Conservation (phyloP, 23 tunicate species). For the Styela clava region DNA sequence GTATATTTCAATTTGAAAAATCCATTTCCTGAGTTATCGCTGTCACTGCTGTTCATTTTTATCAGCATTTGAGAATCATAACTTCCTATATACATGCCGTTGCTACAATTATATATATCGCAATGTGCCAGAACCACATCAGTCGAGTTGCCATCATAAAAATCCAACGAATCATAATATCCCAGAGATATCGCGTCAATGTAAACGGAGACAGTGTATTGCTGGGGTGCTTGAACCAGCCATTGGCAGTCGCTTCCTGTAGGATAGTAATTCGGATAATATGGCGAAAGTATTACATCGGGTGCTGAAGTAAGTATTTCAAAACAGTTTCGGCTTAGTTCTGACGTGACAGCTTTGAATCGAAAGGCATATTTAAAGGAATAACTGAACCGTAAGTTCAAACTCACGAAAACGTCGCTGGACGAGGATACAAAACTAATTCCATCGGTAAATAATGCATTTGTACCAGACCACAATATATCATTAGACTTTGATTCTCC, state of each 20-base stretch:
- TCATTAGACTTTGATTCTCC: background rate
- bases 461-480: background rate
- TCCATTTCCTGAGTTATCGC: background rate
- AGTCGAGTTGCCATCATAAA: constrained; percentile 4
- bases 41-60: background rate
- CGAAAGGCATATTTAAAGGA: background rate
- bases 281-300: background rate
- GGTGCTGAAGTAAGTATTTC: background rate
- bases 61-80: background rate
- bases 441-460: background rate
- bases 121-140: background rate
- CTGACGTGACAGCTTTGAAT: background rate
- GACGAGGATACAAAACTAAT: constrained; percentile 5
- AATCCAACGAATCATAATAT: background rate
- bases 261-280: constrained; percentile 4
- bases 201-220: background rate
- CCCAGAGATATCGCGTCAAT: background rate
- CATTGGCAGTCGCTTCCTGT: constrained; percentile 8
- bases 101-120: background rate
- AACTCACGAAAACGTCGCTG: background rate
- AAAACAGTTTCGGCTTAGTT: too few relatives aligned
- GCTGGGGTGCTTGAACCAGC: background rate
- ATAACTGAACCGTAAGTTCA: background rate
- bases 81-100: background rate
- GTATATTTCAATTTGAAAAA: background rate